Evolutionary conservation across 1,140 invertebrate genomes (phyloP).

Genomic region (Cheumatopsyche charites): DNA sequence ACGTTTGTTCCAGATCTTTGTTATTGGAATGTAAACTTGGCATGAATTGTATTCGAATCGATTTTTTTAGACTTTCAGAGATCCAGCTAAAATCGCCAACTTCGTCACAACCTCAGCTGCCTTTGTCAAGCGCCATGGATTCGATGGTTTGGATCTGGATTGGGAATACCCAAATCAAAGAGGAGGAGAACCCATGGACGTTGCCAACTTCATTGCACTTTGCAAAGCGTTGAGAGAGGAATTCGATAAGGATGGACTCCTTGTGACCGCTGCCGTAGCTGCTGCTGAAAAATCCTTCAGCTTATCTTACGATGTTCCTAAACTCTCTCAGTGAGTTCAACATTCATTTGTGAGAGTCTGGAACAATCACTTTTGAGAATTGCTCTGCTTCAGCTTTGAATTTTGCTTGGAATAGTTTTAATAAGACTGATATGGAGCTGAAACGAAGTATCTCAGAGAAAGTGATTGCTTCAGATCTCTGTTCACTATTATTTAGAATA

Average conservation of each 20-base stretch:
- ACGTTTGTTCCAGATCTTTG: too few relatives aligned
- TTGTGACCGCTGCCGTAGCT: conserved; percentile 69
- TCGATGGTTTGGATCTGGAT: conserved; percentile 82
- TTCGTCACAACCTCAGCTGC: conserved; percentile 66
- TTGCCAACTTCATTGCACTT: conserved; percentile 60
- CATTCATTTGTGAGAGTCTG: neutral
- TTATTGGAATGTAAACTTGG: neutral
- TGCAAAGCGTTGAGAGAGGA: conserved; percentile 64
- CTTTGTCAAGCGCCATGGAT: conserved; percentile 68
- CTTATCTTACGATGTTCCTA: conserved; percentile 66
- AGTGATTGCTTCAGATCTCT: too few relatives aligned
- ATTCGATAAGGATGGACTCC: conserved; percentile 60
- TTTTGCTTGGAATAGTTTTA: neutral
- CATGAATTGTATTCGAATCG: neutral
- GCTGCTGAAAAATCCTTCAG: conserved; percentile 62
- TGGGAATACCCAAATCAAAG: conserved; percentile 82
- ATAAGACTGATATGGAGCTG: too few relatives aligned
- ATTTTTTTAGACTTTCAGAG: conserved; percentile 59
- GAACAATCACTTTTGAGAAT: neutral
- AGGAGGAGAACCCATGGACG: conserved; percentile 63
- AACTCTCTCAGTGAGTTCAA: conserved; percentile 54
- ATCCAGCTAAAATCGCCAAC: conserved; percentile 58
- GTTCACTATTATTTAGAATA: too few relatives aligned
- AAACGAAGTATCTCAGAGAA: too few relatives aligned
- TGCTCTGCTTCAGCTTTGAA: neutral